phyloP scores from a whole-genome alignment of 2,888 invertebrate genomes.

The Kuschelorhynchus macadamiae region DNA sequence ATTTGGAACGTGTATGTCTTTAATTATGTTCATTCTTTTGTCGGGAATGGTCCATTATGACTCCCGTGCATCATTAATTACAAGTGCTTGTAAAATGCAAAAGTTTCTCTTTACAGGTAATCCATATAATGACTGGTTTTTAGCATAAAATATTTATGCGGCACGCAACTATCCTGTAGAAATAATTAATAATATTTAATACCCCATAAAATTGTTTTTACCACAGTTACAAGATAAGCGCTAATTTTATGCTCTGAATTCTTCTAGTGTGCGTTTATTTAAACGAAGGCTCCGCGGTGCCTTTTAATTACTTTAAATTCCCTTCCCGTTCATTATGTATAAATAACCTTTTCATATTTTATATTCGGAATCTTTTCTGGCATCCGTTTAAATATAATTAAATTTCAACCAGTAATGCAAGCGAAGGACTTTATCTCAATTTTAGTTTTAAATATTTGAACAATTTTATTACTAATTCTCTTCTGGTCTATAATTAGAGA shows the following conservation, averaged over 20 bases:
- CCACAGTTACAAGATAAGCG: slow-evolving; percentile 44
- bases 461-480: too few relatives aligned
- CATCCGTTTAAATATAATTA: too few relatives aligned
- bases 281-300: neutral
- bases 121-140: slow-evolving; percentile 48
- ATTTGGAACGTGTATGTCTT: too few relatives aligned
- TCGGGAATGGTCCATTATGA: slow-evolving; percentile 19
- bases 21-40: too few relatives aligned
- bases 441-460: too few relatives aligned
- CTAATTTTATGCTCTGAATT: slow-evolving; percentile 49
- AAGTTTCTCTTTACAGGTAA: slow-evolving; percentile 50
- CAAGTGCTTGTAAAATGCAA: slow-evolving; percentile 35
- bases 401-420: too few relatives aligned
- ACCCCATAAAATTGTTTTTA: slow-evolving; percentile 51
- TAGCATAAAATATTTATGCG: slow-evolving; percentile 49
- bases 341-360: slow-evolving; percentile 1
- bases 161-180: slow-evolving; percentile 48
- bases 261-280: slow-evolving; percentile 39
- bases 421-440: too few relatives aligned
- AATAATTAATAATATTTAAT: slow-evolving; percentile 51
- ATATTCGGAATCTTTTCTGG: too few relatives aligned
- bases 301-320: slow-evolving; percentile 39
- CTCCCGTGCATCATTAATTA: slow-evolving; percentile 31
- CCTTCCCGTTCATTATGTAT: slow-evolving; percentile 8
- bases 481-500: too few relatives aligned